A percentile compares a stretch with the other conserved stretches of the same genome.
Evolutionary conservation across 2,113 vertebrate genomes (phyloP).

Genomic region (Pterocles orientalis): DNA sequence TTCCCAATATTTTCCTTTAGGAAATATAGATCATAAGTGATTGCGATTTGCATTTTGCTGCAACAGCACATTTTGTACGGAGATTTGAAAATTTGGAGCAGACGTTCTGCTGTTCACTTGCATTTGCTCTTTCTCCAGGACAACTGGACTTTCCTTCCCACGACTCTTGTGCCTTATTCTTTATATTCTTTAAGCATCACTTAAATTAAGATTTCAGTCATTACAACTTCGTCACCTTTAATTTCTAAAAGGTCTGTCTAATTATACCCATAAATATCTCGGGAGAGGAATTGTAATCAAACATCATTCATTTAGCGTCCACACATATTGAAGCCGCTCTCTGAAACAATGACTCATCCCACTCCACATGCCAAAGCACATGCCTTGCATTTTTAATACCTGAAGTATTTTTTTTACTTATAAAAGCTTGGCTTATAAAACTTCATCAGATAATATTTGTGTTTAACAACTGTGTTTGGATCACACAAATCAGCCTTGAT

Average conservation of each 20-base stretch:
- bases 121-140: background rate
- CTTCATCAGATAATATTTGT: background rate
- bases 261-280: background rate
- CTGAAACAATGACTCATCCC: background rate
- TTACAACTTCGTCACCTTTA: background rate
- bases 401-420: background rate
- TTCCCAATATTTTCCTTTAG: background rate
- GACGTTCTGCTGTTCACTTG: background rate
- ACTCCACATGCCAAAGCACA: background rate
- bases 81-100: background rate
- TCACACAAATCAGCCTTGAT: background rate
- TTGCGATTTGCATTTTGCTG: background rate
- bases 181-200: background rate
- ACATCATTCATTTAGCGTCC: background rate
- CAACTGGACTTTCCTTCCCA: background rate
- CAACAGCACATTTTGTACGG: background rate
- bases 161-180: background rate
- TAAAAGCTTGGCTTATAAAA: background rate
- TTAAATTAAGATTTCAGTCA: background rate
- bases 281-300: conserved; percentile 1
- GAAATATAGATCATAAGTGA: background rate
- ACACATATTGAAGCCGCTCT: background rate
- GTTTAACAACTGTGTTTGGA: background rate
- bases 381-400: background rate
- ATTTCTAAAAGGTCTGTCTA: background rate